Percentiles rank a stretch among this genome's conserved stretches.
Evolutionary conservation across 2,888 invertebrate species (phyloP).

Genomic region (Nomada fabriciana): DNA sequence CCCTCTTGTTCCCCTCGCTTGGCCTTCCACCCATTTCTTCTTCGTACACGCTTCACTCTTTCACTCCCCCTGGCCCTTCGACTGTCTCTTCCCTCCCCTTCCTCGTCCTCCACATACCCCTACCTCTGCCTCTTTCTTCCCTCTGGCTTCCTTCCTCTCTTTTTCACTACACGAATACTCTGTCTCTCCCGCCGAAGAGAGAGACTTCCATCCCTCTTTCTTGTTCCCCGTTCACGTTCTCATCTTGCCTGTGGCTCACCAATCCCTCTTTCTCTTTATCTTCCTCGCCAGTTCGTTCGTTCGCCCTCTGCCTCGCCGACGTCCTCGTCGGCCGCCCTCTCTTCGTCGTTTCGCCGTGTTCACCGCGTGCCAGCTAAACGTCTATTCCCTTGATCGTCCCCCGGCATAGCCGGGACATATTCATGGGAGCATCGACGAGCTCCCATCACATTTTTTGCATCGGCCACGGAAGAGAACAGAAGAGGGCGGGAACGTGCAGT

Average conservation of each 20-base stretch:
- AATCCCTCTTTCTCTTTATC: constrained; percentile 54
- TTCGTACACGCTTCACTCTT: constrained; percentile 77
- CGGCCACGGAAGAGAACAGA: constrained; percentile 72
- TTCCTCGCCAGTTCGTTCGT: constrained; percentile 37
- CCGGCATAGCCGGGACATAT: constrained; percentile 65
- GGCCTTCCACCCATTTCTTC: constrained; percentile 79
- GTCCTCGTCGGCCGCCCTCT: background rate
- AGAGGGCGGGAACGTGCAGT: constrained; percentile 44
- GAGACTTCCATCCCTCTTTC: constrained; percentile 29
- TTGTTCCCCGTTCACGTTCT: constrained; percentile 49
- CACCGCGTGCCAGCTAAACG: constrained; percentile 71
- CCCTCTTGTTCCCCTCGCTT: constrained; percentile 67
- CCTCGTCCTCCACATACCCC: constrained; percentile 64
- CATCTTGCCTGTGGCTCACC: constrained; percentile 13
- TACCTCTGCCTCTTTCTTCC: constrained; percentile 56
- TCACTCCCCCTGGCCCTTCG: constrained; percentile 53
- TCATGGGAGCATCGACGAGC: constrained; percentile 75
- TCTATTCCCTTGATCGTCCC: constrained; percentile 73
- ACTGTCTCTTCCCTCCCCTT: constrained; percentile 54
- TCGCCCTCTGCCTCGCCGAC: constrained; percentile 32
- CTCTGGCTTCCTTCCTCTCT: constrained; percentile 52
- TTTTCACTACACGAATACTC: constrained; percentile 40
- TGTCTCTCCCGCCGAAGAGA: constrained; percentile 46
- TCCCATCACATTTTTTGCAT: constrained; percentile 80
- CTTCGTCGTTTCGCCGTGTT: constrained; percentile 46